Conservation (phyloP, 2,113 vertebrate genomes). For the Hipposideros armiger region DNA sequence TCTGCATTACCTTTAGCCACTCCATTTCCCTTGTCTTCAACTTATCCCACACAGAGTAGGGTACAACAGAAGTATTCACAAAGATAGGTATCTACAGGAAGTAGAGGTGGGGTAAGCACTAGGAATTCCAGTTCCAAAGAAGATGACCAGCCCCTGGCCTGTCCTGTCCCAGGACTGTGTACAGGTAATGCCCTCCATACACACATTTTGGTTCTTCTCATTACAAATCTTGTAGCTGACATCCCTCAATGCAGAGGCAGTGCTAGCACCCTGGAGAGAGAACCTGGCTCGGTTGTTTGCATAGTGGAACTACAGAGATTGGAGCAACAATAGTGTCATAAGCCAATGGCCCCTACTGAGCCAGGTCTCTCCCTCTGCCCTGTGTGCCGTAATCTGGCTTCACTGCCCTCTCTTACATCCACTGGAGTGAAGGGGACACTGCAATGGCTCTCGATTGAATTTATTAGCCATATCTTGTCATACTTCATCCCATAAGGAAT, state of each 20-base stretch:
- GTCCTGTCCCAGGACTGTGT: background rate
- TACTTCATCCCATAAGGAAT: constrained; percentile 92
- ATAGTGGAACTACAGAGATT: constrained; percentile 89
- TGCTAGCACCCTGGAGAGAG: constrained; percentile 87
- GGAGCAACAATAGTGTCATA: constrained; percentile 78
- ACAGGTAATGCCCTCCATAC: background rate
- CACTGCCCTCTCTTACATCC: constrained; percentile 85
- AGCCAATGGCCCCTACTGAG: background rate
- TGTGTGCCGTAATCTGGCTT: background rate
- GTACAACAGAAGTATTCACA: background rate
- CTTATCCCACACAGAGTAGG: constrained; percentile 59
- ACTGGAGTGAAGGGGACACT: constrained; percentile 87
- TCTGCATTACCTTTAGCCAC: constrained; percentile 82
- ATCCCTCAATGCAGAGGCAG: constrained; percentile 88
- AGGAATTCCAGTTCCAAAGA: background rate
- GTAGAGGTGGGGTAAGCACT: background rate
- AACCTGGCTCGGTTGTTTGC: constrained; percentile 87
- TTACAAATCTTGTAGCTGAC: constrained; percentile 89
- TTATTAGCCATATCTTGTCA: constrained; percentile 90
- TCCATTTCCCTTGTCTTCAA: constrained; percentile 70
- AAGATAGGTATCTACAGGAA: constrained; percentile 76
- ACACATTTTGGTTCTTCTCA: constrained; percentile 86
- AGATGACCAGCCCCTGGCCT: background rate
- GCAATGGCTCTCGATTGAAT: constrained; percentile 87
- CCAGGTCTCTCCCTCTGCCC: background rate